Conservation (phyloP, 2,113 vertebrate species). For the Casuarius casuarius region DNA sequence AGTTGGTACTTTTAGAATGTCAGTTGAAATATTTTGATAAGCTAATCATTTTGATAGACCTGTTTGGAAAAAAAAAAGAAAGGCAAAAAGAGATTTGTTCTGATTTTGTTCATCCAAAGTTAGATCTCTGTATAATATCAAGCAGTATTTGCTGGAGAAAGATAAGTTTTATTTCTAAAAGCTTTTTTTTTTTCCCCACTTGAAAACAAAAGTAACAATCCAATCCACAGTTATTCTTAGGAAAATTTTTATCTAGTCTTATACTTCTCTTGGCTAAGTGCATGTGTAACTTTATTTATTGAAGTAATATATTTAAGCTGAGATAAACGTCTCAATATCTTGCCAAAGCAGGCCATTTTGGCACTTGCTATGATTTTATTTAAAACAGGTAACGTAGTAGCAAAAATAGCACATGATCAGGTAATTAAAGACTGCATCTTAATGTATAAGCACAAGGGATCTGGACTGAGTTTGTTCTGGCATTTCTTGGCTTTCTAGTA, state of each 20-base stretch:
- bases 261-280: background rate
- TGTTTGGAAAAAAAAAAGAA: background rate
- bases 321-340: background rate
- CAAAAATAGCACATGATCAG: background rate
- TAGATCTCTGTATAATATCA: background rate
- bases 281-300: background rate
- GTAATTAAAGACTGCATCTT: conserved; percentile 34
- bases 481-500: conserved; percentile 28
- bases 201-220: background rate
- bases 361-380: conserved; percentile 10
- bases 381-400: background rate
- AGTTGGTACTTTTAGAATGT: background rate
- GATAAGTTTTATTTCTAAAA: background rate
- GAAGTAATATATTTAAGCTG: background rate
- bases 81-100: background rate
- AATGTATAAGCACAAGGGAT: background rate
- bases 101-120: background rate
- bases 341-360: background rate
- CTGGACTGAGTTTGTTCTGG: conserved; percentile 1
- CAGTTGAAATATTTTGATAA: conserved; percentile 46
- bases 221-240: background rate
- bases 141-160: background rate
- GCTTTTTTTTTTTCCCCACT: background rate
- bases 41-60: background rate
- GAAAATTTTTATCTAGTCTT: background rate